phyloP scores from a whole-genome alignment of 2,888 invertebrate genomes.

The Strigamia maritima region DNA sequence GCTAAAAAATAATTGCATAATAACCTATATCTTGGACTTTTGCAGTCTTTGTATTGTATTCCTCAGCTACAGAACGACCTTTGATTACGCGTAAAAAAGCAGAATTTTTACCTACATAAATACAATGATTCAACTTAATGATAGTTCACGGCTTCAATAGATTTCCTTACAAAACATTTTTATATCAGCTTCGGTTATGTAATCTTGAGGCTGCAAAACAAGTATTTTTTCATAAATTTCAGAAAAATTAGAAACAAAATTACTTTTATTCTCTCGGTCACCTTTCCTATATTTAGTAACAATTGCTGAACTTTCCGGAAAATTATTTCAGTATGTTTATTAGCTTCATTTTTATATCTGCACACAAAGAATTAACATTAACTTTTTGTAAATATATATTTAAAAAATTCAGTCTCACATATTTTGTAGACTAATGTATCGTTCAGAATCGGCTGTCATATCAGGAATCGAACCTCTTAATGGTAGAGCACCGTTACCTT shows the following conservation, averaged over 20 bases:
- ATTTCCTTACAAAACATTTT: constrained; percentile 68
- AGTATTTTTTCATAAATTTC: neutral
- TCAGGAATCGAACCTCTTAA: constrained; percentile 86
- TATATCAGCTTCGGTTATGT: constrained; percentile 73
- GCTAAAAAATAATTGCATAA: neutral
- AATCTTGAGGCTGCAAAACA: constrained; percentile 61
- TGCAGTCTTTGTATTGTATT: constrained; percentile 67
- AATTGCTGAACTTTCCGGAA: constrained; percentile 77
- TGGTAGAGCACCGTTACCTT: constrained; percentile 76
- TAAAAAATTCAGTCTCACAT: constrained; percentile 57
- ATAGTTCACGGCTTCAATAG: constrained; percentile 45
- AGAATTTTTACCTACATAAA: constrained; percentile 64
- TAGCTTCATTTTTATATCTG: constrained; percentile 75
- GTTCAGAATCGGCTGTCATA: constrained; percentile 91
- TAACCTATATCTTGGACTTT: constrained; percentile 60
- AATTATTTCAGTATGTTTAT: constrained; percentile 74
- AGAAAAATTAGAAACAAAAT: neutral
- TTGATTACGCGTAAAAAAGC: constrained; percentile 73
- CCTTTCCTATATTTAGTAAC: constrained; percentile 68
- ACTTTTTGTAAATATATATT: neutral
- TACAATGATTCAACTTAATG: neutral
- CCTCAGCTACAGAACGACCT: constrained; percentile 70
- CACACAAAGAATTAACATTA: no score
- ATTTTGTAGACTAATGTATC: constrained; percentile 84
- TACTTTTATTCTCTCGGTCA: constrained; percentile 42